Conservation (phyloP, 35 echinoderm and acorn worm species). For the Heliocidaris tuberculata region DNA sequence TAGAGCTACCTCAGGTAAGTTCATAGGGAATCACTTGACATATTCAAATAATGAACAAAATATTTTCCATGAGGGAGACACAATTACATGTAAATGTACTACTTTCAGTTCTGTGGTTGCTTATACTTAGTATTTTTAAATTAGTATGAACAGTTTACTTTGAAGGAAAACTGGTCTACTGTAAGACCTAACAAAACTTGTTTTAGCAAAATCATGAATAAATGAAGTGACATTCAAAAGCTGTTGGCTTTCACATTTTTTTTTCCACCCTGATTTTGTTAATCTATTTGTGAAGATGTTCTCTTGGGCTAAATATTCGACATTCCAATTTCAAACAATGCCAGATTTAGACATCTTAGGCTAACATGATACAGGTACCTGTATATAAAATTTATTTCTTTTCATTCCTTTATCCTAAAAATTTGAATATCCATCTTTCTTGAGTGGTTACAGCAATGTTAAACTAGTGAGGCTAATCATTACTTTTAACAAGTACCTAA, state of each 20-base stretch:
- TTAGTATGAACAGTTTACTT: background rate
- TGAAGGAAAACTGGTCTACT: background rate
- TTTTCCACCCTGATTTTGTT: no score
- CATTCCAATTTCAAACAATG: no score
- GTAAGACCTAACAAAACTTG: background rate
- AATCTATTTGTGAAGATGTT: no score
- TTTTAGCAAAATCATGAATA: background rate
- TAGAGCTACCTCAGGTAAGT: slow-evolving; percentile 30
- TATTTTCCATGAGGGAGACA: background rate
- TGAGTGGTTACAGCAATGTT: background rate
- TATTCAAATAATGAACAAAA: background rate
- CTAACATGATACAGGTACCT: background rate
- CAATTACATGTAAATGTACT: background rate
- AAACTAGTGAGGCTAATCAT: background rate
- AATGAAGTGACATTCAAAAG: no score
- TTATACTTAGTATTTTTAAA: background rate
- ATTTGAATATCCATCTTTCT: background rate
- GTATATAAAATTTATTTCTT: background rate
- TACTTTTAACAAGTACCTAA: background rate
- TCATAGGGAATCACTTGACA: background rate
- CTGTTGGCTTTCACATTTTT: no score
- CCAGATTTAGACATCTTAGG: no score
- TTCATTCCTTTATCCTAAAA: background rate
- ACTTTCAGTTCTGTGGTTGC: background rate
- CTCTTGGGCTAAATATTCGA: no score